These are phyloP conservation scores for Euphonia xanthogaster DNA, from an alignment of 2,797 vertebrate genomes.

Conservation along the genomic window DNA sequence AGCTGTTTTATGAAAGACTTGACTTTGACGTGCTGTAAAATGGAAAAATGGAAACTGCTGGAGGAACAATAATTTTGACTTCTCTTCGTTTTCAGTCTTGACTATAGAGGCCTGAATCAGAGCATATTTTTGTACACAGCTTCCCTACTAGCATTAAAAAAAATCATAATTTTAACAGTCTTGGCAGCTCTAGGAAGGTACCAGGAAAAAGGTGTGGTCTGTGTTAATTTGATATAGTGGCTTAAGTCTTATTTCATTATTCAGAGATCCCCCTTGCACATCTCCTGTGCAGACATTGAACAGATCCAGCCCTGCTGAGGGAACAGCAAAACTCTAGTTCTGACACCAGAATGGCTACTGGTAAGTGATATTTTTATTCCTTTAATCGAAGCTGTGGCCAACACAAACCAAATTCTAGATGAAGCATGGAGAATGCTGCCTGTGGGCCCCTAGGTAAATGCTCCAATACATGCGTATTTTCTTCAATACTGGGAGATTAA, in stretches of 20 bases:
- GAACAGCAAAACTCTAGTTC: background rate
- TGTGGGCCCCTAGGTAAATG: background rate
- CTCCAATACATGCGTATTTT: background rate
- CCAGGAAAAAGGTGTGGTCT: background rate
- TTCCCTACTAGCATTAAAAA: background rate
- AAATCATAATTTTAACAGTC: background rate
- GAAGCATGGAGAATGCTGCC: background rate
- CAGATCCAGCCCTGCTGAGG: background rate
- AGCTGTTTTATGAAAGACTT: background rate
- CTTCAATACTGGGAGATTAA: background rate
- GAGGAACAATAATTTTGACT: background rate
- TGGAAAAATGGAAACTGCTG: background rate
- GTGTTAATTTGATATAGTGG: background rate
- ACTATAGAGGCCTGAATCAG: background rate
- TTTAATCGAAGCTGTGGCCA: background rate
- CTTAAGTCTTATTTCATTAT: background rate
- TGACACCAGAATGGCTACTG: background rate
- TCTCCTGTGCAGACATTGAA: background rate
- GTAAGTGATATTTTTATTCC: background rate
- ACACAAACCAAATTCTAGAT: background rate
- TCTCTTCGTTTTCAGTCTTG: background rate
- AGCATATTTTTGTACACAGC: background rate
- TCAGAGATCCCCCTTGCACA: background rate
- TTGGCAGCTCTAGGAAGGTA: background rate
- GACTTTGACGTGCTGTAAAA: background rate